These are phyloP conservation scores for Heliconius ismenius DNA, from an alignment of 2,888 invertebrate genomes.

Conservation along the genomic window DNA sequence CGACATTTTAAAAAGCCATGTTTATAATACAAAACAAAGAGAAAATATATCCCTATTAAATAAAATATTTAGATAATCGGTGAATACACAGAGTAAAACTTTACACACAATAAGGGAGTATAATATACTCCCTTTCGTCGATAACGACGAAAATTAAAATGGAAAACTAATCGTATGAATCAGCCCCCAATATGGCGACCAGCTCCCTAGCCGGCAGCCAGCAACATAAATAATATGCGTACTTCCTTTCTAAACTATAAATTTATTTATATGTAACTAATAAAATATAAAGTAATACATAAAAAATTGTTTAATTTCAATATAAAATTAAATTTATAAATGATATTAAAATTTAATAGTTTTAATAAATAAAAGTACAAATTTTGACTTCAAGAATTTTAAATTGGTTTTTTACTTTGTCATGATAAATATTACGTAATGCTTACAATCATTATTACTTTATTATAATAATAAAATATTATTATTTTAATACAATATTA, in stretches of 20 bases:
- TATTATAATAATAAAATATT: background rate
- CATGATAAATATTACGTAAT: conserved; percentile 16
- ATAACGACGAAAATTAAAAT: conserved; percentile 82
- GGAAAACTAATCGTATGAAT: conserved; percentile 74
- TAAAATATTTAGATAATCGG: conserved; percentile 61
- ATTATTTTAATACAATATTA: background rate
- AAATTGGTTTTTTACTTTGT: conserved; percentile 4
- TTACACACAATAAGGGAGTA: conserved; percentile 81
- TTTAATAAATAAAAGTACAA: conserved; percentile 28
- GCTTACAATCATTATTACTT: background rate
- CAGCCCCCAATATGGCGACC: conserved; percentile 88
- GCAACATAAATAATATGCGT: conserved; percentile 68
- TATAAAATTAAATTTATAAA: conserved; percentile 1
- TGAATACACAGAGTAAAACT: conserved; percentile 60
- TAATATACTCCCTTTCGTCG: conserved; percentile 85
- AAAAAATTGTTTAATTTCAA: conserved; percentile 26
- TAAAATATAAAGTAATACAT: conserved; percentile 35
- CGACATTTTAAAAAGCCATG: conserved; percentile 93
- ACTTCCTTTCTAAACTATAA: conserved; percentile 59
- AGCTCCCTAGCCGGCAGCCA: conserved; percentile 77
- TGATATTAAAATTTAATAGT: background rate
- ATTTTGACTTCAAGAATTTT: conserved; percentile 26
- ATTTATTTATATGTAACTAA: conserved; percentile 24
- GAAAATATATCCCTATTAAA: conserved; percentile 65
- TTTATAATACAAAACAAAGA: conserved; percentile 83